phyloP scores from a whole-genome alignment of 2,113 vertebrate species.

The Madoqua kirkii region DNA sequence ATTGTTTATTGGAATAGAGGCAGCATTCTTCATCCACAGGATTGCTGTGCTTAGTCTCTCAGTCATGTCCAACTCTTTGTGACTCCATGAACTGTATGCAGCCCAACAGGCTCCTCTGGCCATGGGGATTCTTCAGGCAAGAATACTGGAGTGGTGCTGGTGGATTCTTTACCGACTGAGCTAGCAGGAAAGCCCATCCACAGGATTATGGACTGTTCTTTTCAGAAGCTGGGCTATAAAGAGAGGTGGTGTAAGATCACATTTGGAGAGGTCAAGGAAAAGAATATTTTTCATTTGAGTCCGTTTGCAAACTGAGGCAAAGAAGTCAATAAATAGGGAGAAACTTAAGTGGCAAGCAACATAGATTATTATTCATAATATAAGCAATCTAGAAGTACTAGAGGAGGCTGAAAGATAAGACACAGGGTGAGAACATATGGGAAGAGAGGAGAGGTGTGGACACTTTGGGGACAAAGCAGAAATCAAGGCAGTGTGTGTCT shows the following conservation, averaged over 20 bases:
- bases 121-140: neutral
- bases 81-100: neutral
- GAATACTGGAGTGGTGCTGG: neutral
- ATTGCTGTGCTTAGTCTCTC: neutral
- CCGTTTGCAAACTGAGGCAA: neutral
- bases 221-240: neutral
- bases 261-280: neutral
- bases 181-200: neutral
- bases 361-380: neutral
- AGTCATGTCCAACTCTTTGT: neutral
- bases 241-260: neutral
- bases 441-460: neutral
- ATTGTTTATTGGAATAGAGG: neutral
- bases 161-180: neutral
- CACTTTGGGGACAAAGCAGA: neutral
- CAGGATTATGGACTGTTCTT: neutral
- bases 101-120: neutral
- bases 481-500: neutral
- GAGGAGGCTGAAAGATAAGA: neutral
- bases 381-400: neutral
- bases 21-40: neutral
- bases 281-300: neutral
- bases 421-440: accelerated
- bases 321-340: neutral
- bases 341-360: neutral